phyloP scores from a whole-genome alignment of 2,113 vertebrate species.

The human (Homo sapiens) region GRCh38 chr14:51661001-51661500 shows the following conservation, averaged over 20 bases:
- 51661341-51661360: neutral
- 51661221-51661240: neutral
- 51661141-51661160: conserved; percentile 24
- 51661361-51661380: neutral
- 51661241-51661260: neutral
- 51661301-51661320: neutral
- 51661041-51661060: neutral
- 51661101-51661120: neutral
- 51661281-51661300: conserved; percentile 20
- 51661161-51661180: conserved; percentile 3
- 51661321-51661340: conserved; percentile 40
- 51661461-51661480: neutral
- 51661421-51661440: neutral
- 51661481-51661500: neutral
- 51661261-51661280: neutral
- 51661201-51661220: neutral
- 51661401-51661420: conserved; percentile 2
- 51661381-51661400: neutral
- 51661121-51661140: neutral
- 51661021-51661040: neutral
- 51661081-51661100: neutral
- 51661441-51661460: neutral
- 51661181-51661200: neutral
- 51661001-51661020: neutral
- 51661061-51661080: neutral